Evolutionary conservation across 2,888 invertebrate genomes (phyloP).

Genomic region (Cepaea hortensis): DNA sequence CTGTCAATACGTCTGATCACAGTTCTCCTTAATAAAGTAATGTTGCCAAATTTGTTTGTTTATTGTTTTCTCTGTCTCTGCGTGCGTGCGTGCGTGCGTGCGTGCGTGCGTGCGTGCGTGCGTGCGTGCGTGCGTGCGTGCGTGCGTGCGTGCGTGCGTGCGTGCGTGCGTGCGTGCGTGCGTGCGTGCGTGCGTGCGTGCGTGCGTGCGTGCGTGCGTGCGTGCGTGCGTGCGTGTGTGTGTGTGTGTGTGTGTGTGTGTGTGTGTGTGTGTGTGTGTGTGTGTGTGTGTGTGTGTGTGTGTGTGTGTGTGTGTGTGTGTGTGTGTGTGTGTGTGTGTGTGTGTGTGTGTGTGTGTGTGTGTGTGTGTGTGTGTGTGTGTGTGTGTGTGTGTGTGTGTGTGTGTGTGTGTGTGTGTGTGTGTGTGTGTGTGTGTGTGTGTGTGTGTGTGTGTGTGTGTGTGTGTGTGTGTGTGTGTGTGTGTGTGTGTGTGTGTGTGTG

Average conservation of each 20-base stretch:
- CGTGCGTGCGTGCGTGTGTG: not conserved
- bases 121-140: not conserved
- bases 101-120: not conserved
- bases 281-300: not conserved
- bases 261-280: not conserved
- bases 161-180: not conserved
- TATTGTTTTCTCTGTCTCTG: not conserved
- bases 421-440: not conserved
- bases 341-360: not conserved
- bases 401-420: not conserved
- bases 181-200: not conserved
- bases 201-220: not conserved
- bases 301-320: not conserved
- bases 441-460: not conserved
- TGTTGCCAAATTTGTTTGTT: not conserved
- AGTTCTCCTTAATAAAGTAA: too few species aligned
- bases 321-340: not conserved
- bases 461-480: not conserved
- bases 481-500: conserved; percentile 8
- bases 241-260: not conserved
- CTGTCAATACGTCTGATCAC: too few species aligned
- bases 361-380: not conserved
- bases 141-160: not conserved
- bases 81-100: not conserved
- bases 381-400: not conserved